Evolutionary conservation across 2,888 invertebrate genomes (phyloP).

Genomic region (Bugulina stolonifera): DNA sequence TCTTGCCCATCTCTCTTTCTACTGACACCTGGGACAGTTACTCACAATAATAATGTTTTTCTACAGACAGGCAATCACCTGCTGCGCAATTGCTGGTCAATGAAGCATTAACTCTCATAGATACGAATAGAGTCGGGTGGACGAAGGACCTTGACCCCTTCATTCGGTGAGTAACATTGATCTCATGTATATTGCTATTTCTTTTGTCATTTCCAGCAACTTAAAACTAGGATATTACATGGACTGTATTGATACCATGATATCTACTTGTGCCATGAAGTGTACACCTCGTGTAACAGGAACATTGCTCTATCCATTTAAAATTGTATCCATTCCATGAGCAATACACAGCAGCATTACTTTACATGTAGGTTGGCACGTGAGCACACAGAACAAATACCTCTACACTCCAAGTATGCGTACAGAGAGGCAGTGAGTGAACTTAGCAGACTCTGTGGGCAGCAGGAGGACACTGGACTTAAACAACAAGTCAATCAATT

Average conservation of each 20-base stretch:
- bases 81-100: not conserved
- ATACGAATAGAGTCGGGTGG: conserved; percentile 25
- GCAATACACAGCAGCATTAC: too few relatives aligned
- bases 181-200: too few relatives aligned
- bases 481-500: conserved; percentile 20
- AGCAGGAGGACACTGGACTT: conserved; percentile 16
- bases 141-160: conserved; percentile 14
- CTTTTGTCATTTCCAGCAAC: too few relatives aligned
- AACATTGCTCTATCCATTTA: too few relatives aligned
- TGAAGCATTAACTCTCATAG: conserved; percentile 18
- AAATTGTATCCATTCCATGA: too few relatives aligned
- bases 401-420: conserved; percentile 23
- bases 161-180: not conserved
- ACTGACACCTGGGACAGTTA: too few relatives aligned
- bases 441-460: not conserved
- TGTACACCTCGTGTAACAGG: too few relatives aligned
- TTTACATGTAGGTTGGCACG: not conserved
- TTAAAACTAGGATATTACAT: too few relatives aligned
- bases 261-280: too few relatives aligned
- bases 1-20: too few relatives aligned
- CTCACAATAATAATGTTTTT: too few relatives aligned
- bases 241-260: too few relatives aligned
- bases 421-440: conserved; percentile 2
- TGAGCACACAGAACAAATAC: conserved; percentile 10
- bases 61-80: not conserved